phyloP scores from a whole-genome alignment of 2,113 vertebrate species.

The Calypte anna region DNA sequence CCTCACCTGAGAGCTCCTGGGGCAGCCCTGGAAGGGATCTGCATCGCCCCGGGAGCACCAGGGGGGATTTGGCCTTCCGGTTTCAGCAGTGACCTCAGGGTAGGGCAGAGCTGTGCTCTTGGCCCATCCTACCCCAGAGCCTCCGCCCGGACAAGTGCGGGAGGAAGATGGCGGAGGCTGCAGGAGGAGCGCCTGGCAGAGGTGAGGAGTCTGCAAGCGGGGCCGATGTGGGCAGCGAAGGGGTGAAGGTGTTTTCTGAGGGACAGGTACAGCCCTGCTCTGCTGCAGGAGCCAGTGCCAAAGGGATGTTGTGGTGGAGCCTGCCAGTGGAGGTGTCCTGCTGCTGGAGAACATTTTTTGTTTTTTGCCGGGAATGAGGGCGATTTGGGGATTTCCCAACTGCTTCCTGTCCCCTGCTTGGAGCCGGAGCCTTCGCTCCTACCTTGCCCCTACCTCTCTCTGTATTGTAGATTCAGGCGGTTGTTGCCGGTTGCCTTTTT shows the following conservation, averaged over 20 bases:
- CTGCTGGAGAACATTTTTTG: too few species aligned
- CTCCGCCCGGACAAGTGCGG: rapidly evolving
- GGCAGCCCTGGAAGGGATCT: not conserved
- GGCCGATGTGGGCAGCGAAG: not conserved
- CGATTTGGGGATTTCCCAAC: too few species aligned
- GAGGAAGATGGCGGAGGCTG: not conserved
- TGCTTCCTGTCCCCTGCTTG: too few species aligned
- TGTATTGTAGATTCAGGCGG: not conserved
- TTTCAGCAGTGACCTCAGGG: not conserved
- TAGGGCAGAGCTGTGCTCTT: not conserved
- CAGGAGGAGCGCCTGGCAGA: not conserved
- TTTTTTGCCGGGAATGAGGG: not conserved
- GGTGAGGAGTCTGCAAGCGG: not conserved
- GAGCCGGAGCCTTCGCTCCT: too few species aligned
- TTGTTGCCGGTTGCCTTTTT: conserved; percentile 29
- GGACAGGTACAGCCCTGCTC: not conserved
- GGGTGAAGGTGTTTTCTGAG: not conserved
- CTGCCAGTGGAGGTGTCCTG: too few species aligned
- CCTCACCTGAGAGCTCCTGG: not conserved
- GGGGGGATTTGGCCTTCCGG: not conserved
- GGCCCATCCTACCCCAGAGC: not conserved
- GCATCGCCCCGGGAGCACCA: not conserved
- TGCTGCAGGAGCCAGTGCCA: not conserved
- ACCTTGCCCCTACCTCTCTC: too few species aligned
- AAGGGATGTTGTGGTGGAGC: rapidly evolving